These are phyloP conservation scores for Polydrusus cervinus DNA, from an alignment of 2,888 invertebrate genomes.

Conservation along the genomic window DNA sequence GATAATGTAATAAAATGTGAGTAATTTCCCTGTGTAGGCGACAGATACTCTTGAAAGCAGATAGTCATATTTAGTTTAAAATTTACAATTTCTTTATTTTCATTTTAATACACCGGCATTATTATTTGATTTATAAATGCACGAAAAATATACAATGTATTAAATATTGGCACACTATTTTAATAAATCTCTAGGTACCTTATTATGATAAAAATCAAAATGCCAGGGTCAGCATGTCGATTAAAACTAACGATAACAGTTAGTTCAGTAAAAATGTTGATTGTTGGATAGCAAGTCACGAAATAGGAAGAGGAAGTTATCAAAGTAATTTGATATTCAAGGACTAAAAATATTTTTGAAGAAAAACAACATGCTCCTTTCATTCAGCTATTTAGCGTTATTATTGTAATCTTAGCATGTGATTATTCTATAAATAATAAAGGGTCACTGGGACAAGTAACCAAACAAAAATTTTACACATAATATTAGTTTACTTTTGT, in stretches of 20 bases:
- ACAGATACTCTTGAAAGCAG: too few species aligned
- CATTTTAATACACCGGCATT: too few species aligned
- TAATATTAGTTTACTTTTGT: too few species aligned
- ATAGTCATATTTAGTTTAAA: too few species aligned
- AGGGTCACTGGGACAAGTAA: too few species aligned
- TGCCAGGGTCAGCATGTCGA: constrained; percentile 7
- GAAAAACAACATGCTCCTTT: background rate
- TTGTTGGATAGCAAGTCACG: constrained; percentile 17
- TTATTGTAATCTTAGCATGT: background rate
- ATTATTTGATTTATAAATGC: too few species aligned
- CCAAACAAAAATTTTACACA: too few species aligned
- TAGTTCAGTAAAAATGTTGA: constrained; percentile 28
- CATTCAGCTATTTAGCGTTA: background rate
- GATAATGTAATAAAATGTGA: too few species aligned
- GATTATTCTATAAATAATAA: too few species aligned
- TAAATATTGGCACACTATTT: background rate
- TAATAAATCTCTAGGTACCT: background rate
- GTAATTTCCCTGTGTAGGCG: too few species aligned
- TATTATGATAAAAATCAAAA: constrained; percentile 1
- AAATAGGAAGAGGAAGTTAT: constrained; percentile 15
- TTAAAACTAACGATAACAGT: constrained; percentile 15
- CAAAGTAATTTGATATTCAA: constrained; percentile 17
- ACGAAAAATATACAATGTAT: too few species aligned
- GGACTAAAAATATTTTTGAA: constrained; percentile 8
- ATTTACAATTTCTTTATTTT: too few species aligned